phyloP scores from a whole-genome alignment of 2,113 vertebrate species.

The Siphamia tubifer region DNA sequence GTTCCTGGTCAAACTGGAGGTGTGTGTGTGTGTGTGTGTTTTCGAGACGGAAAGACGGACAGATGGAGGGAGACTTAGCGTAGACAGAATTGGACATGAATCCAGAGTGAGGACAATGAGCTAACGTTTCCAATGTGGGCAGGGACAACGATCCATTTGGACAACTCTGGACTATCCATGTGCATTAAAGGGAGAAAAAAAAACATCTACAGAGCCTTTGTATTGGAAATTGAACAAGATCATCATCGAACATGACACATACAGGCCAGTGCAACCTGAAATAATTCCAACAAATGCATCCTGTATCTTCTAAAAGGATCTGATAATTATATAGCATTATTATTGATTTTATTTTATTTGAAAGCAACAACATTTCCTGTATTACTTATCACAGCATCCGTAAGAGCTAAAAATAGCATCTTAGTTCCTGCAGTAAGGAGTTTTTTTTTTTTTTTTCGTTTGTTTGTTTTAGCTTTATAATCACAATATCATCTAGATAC shows the following conservation, averaged over 20 bases:
- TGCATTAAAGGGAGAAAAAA: background rate
- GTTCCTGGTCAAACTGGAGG: slow-evolving; percentile 27
- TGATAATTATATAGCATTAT: background rate
- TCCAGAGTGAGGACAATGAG: background rate
- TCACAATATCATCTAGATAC: too few relatives aligned
- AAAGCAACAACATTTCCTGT: too few relatives aligned
- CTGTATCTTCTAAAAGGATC: background rate
- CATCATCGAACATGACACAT: background rate
- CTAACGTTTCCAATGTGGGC: background rate
- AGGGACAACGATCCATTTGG: background rate
- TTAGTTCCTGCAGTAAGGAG: too few relatives aligned
- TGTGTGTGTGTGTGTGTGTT: background rate
- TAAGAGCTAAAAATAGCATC: too few relatives aligned
- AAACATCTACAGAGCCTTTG: background rate
- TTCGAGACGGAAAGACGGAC: background rate
- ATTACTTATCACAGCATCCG: too few relatives aligned
- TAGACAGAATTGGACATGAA: background rate
- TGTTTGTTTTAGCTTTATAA: too few relatives aligned
- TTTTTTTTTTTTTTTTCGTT: too few relatives aligned
- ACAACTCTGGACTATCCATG: background rate
- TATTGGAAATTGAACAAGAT: background rate
- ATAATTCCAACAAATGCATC: background rate
- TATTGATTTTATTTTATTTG: background rate
- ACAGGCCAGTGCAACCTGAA: background rate
- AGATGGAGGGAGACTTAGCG: background rate